Evolutionary conservation across 2,113 vertebrate genomes (phyloP), one percentile per base, ranked within the genome.

Genomic region (Artemisiospiza belli): DNA sequence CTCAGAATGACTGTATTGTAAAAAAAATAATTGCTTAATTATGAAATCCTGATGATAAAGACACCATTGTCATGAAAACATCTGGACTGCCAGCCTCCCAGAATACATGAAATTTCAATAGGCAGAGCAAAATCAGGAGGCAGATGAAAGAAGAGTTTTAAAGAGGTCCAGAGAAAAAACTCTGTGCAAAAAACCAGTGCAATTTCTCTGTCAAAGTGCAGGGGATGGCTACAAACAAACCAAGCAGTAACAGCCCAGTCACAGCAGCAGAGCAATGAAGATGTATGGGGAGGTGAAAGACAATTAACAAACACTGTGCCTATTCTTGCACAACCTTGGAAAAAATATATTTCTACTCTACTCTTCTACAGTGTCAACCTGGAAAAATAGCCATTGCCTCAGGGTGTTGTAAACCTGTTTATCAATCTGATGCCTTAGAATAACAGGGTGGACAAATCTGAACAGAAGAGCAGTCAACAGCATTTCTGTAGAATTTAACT

Each of bases 11-110:
- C 64, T 81, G 73, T 52, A 93, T 93, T 97, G 92, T 89, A 94
- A 96, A 96, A 91, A 94, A 90, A 89, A 92, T 33, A 97, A 95
- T 83, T 88, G 93, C 92, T 88, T 93, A 92, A 93, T 93, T 96
- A 95, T 83, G 87, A 91, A 90, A 89, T 69, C 80, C 44, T 83
- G 83, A 88, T 94, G 80, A 92, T 92, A 92, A 95, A 93, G 93
- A 87, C 88, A 90, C 69, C 33, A 96, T 96, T 96, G 95, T 89
- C 62, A 90, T 61, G 80, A 89, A 96, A 96, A 97, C 93, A 96
- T 92, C 94, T 95, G 95, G 94, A 57, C 73, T 87, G 83, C 64
- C 73, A 96, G 61, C 57, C 57, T 76, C 85, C 41, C 28, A 84
- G 68, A 94, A 83, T 46, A 35, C 44, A 64, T 30, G 49, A 83